These are phyloP conservation scores for Meandrina meandrites DNA, from an alignment of 92 coral and sea anemone species.

Conservation along the genomic window DNA sequence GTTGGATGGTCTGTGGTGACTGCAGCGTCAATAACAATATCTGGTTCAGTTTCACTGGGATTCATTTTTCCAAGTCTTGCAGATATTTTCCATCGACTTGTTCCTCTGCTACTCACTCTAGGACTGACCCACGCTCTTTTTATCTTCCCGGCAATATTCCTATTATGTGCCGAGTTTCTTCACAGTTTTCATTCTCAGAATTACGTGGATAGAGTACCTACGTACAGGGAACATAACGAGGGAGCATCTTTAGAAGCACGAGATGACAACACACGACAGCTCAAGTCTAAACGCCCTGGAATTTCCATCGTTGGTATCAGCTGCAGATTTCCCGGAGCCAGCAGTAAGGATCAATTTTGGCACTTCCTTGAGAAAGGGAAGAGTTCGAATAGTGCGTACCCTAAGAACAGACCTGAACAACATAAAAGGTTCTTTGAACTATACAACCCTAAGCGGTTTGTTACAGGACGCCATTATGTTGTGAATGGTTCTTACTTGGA, in stretches of 20 bases:
- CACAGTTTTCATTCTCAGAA: background rate
- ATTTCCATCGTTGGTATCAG: constrained; percentile 76
- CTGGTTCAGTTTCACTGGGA: constrained; percentile 69
- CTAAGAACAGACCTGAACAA: constrained; percentile 69
- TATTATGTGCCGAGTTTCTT: background rate
- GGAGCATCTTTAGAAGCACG: background rate
- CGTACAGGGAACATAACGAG: background rate
- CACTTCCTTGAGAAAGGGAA: constrained; percentile 66
- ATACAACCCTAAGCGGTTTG: constrained; percentile 73
- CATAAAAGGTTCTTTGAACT: constrained; percentile 40
- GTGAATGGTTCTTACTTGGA: constrained; percentile 78
- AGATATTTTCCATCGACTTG: constrained; percentile 47
- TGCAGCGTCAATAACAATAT: constrained; percentile 29
- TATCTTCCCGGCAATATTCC: constrained; percentile 43
- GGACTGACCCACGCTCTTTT: constrained; percentile 61
- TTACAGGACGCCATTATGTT: constrained; percentile 62
- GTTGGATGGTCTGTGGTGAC: constrained; percentile 44
- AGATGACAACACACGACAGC: background rate
- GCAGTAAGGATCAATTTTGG: constrained; percentile 63
- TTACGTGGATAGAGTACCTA: background rate
- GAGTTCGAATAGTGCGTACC: constrained; percentile 49
- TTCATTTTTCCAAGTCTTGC: constrained; percentile 56
- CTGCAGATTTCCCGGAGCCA: constrained; percentile 79
- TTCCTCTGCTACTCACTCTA: constrained; percentile 53
- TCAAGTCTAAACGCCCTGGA: constrained; percentile 9